Conservation (phyloP, 1,140 invertebrate species). For the Megalonaias nervosa region DNA sequence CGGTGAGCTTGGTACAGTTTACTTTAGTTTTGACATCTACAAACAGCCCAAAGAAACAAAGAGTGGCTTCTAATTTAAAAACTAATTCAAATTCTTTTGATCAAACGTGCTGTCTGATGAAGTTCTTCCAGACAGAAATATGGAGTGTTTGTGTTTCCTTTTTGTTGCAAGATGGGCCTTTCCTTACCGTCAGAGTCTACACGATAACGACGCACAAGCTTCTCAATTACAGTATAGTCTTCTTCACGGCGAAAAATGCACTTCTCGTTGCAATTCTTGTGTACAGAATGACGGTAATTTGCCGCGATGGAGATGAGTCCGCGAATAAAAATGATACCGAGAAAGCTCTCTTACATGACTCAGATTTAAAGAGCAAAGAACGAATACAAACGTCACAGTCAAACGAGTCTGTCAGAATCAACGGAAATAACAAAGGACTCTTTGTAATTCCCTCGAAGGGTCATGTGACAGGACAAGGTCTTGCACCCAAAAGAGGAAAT, state of each 20-base stretch:
- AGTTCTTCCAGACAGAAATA: constrained; percentile 77
- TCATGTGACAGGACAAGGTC: too few species aligned
- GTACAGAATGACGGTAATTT: constrained; percentile 50
- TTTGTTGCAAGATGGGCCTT: constrained; percentile 82
- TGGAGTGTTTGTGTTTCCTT: constrained; percentile 78
- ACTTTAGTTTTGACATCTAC: constrained; percentile 57
- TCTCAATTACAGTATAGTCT: constrained; percentile 91
- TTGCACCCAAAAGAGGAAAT: too few species aligned
- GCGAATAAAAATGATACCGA: neutral
- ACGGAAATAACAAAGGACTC: too few species aligned
- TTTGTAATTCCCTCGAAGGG: too few species aligned
- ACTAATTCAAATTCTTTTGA: neutral
- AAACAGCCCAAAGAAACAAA: constrained; percentile 41
- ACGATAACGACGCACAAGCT: constrained; percentile 88
- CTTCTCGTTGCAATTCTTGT: constrained; percentile 81
- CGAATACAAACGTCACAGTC: too few species aligned
- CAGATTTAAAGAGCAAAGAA: too few species aligned
- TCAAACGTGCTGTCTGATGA: constrained; percentile 17
- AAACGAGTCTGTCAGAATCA: too few species aligned
- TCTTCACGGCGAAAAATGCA: constrained; percentile 91
- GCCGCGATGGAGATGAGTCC: constrained; percentile 21
- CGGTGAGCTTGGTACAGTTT: constrained; percentile 86
- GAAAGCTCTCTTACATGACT: too few species aligned
- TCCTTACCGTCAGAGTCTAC: constrained; percentile 84
- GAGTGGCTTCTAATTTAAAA: constrained; percentile 15